A percentile compares a stretch with the other conserved stretches of the same genome.
Evolutionary conservation across 2,113 vertebrate genomes (phyloP).

Genomic region (Eretmochelys imbricata): DNA sequence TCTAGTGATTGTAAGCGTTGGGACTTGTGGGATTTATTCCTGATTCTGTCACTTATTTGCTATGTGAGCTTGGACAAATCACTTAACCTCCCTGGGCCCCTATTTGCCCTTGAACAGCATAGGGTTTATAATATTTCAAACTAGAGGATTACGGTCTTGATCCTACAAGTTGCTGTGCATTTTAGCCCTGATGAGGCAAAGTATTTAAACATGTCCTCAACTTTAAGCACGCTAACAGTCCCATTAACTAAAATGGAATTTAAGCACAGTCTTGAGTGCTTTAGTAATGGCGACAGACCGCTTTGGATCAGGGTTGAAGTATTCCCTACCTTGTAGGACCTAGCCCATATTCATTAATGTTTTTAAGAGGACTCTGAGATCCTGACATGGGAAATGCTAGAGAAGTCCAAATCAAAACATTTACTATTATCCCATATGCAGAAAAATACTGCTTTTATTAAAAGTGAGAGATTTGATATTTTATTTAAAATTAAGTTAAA

Average conservation of each 20-base stretch:
- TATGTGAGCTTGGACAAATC: neutral
- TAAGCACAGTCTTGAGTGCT: neutral
- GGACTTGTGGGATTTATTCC: neutral
- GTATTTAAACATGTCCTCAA: neutral
- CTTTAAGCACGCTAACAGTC: neutral
- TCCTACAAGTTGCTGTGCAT: neutral
- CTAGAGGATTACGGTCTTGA: neutral
- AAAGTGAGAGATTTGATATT: neutral
- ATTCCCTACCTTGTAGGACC: neutral
- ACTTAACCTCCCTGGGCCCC: neutral
- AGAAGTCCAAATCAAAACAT: neutral
- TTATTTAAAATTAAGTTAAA: neutral
- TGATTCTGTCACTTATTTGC: neutral
- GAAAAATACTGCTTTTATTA: neutral
- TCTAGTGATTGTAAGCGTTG: neutral
- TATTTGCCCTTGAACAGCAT: neutral
- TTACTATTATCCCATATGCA: neutral
- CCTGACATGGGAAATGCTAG: neutral
- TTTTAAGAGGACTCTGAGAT: neutral
- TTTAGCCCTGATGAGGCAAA: neutral
- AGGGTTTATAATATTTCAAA: neutral
- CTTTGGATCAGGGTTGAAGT: neutral
- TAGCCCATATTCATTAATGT: neutral
- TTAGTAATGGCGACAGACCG: neutral
- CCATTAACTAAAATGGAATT: neutral